phyloP scores from a whole-genome alignment of 2,113 vertebrate species.

The Syngnathus scovelli region DNA sequence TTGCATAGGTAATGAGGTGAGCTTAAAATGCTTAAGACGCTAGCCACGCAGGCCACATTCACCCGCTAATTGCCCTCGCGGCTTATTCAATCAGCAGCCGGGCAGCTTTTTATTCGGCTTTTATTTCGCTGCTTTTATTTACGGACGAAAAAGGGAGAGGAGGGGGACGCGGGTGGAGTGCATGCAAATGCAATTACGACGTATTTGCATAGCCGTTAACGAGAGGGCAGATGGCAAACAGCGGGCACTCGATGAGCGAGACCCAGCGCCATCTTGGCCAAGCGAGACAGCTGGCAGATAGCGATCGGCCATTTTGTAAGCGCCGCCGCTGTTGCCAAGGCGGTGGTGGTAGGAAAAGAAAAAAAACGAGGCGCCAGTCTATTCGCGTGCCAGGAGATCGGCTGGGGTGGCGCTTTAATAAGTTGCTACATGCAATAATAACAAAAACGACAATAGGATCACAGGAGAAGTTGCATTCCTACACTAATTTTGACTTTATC shows the following conservation, averaged over 20 bases:
- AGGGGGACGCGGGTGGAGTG: conserved; percentile 50
- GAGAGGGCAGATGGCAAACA: conserved; percentile 74
- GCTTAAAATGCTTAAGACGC: conserved; percentile 43
- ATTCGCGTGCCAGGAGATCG: conserved; percentile 58
- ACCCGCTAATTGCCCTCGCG: conserved; percentile 59
- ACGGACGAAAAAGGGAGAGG: conserved; percentile 22
- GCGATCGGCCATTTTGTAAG: conserved; percentile 74
- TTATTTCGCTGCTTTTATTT: conserved; percentile 48
- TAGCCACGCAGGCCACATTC: conserved; percentile 41
- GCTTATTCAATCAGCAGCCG: conserved; percentile 48
- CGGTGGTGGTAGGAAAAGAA: conserved; percentile 31
- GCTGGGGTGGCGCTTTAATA: conserved; percentile 49
- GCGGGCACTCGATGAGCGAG: conserved; percentile 57
- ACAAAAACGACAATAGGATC: conserved; percentile 50
- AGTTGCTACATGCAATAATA: conserved; percentile 45
- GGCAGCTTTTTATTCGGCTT: conserved; percentile 22
- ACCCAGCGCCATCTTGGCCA: conserved; percentile 74
- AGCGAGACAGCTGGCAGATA: conserved; percentile 71
- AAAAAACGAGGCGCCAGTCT: conserved; percentile 47
- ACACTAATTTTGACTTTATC: neutral
- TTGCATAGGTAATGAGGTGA: conserved; percentile 57
- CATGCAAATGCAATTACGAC: conserved; percentile 81
- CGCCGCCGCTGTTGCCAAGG: conserved; percentile 62
- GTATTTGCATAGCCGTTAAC: conserved; percentile 78
- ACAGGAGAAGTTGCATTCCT: conserved; percentile 17